Conservation (phyloP, 2,113 vertebrate species). For the Lucifuga dentata region DNA sequence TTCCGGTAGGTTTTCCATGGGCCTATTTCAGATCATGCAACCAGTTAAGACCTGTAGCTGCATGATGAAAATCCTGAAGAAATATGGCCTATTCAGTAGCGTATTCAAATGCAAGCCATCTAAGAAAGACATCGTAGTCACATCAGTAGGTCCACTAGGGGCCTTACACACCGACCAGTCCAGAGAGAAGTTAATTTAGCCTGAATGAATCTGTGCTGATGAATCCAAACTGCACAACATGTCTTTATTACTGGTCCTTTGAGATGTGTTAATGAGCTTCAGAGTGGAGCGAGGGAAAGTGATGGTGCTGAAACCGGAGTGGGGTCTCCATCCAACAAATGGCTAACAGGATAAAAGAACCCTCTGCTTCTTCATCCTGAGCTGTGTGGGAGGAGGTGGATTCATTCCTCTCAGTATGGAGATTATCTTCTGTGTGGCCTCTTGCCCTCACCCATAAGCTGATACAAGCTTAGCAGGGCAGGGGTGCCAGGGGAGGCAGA, state of each 20-base stretch:
- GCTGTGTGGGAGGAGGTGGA: conserved; percentile 26
- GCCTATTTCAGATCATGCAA: too few species aligned
- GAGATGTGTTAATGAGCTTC: not conserved
- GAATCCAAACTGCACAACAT: not conserved
- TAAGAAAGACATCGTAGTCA: too few species aligned
- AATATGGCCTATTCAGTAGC: too few species aligned
- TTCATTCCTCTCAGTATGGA: not conserved
- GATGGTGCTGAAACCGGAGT: not conserved
- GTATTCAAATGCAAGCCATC: too few species aligned
- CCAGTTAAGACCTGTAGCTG: too few species aligned
- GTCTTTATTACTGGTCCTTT: not conserved
- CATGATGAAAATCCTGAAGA: too few species aligned
- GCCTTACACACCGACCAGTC: too few species aligned
- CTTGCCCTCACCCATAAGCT: conserved; percentile 13
- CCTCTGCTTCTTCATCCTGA: conserved; percentile 26
- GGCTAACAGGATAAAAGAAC: conserved; percentile 4
- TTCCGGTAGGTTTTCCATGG: too few species aligned
- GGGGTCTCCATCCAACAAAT: not conserved
- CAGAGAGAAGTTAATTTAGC: not conserved
- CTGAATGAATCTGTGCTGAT: conserved; percentile 7
- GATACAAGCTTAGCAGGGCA: not conserved
- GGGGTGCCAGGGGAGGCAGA: conserved; percentile 8
- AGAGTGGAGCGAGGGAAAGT: not conserved
- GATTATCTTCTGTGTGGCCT: not conserved
- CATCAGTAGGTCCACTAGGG: too few species aligned